Evolutionary conservation across 1,140 invertebrate genomes (phyloP).

Genomic region (Papilio xuthus): DNA sequence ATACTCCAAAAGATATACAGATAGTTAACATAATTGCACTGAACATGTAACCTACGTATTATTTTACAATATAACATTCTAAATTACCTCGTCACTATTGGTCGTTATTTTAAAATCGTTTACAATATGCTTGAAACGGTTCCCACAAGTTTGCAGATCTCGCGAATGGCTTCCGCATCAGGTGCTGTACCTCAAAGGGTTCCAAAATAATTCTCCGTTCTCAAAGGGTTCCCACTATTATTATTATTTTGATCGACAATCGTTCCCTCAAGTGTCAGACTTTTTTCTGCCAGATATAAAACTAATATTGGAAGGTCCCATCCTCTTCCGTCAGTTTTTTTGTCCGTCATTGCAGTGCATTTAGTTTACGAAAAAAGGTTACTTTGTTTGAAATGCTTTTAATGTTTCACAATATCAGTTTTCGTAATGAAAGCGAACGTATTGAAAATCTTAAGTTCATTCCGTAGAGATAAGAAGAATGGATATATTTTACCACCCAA

Average conservation of each 20-base stretch:
- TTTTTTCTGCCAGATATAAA: conserved; percentile 79
- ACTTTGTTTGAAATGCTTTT: conserved; percentile 69
- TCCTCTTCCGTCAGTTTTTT: conserved; percentile 78
- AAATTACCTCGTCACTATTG: background rate
- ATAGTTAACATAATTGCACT: too few relatives aligned
- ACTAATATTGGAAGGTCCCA: conserved; percentile 80
- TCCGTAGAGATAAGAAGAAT: conserved; percentile 55
- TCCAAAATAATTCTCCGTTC: conserved; percentile 65
- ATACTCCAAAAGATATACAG: too few relatives aligned
- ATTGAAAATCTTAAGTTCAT: conserved; percentile 47
- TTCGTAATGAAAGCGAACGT: conserved; percentile 41
- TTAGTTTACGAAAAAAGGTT: conserved; percentile 63
- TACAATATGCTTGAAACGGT: background rate
- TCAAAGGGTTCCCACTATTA: conserved; percentile 76
- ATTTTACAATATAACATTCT: background rate
- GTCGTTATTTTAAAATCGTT: background rate
- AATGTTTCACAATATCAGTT: conserved; percentile 48
- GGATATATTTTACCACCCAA: conserved; percentile 66
- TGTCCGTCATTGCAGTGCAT: conserved; percentile 63
- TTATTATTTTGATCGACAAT: conserved; percentile 78
- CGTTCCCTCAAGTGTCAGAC: conserved; percentile 70
- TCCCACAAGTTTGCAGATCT: conserved; percentile 35
- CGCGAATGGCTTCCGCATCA: conserved; percentile 78
- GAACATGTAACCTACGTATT: too few relatives aligned
- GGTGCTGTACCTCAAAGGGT: conserved; percentile 75